Conservation (phyloP, 2,888 invertebrate species). For the Aleiodes leptofemur region DNA sequence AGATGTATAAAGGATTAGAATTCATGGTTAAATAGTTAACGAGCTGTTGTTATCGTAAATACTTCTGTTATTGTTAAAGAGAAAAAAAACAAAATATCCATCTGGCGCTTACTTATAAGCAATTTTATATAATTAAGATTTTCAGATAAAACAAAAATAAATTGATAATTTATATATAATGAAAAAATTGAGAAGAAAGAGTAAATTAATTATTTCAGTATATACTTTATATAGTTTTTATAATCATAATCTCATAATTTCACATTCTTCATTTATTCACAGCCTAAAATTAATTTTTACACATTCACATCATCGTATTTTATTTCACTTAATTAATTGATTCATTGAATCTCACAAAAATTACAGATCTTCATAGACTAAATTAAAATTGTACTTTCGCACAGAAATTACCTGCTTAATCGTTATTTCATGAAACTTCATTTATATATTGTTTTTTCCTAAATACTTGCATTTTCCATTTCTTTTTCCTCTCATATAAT, state of each 20-base stretch:
- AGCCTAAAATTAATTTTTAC: slow-evolving; percentile 36
- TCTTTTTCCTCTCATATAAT: too few relatives aligned
- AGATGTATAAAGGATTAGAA: neutral
- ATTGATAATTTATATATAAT: neutral
- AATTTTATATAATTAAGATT: slow-evolving; percentile 1
- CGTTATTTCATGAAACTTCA: too few relatives aligned
- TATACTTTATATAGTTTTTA: slow-evolving; percentile 6
- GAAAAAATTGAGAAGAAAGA: neutral
- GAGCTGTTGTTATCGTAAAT: neutral
- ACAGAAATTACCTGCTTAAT: too few relatives aligned
- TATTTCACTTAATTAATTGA: neutral
- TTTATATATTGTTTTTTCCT: too few relatives aligned
- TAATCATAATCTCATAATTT: slow-evolving; percentile 7
- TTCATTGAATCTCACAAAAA: neutral
- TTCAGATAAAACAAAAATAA: neutral
- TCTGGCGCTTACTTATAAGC: neutral
- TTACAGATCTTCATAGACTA: slow-evolving; percentile 19
- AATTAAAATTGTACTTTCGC: neutral
- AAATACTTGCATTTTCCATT: too few relatives aligned
- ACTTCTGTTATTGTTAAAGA: neutral
- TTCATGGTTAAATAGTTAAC: slow-evolving; percentile 9
- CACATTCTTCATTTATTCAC: slow-evolving; percentile 29
- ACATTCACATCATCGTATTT: slow-evolving; percentile 11
- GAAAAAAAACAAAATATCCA: neutral
- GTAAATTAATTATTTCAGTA: neutral